Conservation (phyloP, 2,113 vertebrate species). For the Pelecanus crispus region DNA sequence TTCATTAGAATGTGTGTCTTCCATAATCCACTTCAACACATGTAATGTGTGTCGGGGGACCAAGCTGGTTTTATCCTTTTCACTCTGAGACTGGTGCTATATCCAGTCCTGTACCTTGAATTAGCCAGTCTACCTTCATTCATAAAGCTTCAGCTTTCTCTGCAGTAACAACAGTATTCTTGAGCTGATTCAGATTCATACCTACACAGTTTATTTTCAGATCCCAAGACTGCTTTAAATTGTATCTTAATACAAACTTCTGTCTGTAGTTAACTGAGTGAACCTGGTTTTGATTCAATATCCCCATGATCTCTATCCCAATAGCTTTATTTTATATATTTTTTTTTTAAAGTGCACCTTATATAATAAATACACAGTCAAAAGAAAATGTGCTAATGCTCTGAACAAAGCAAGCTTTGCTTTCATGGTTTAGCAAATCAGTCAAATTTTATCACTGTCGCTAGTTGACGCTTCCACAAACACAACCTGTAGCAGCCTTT, state of each 20-base stretch:
- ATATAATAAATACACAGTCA: not conserved
- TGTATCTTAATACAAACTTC: not conserved
- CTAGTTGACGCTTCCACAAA: not conserved
- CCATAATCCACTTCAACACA: not conserved
- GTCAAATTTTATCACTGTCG: conserved; percentile 27
- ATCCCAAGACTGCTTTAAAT: not conserved
- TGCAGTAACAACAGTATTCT: not conserved
- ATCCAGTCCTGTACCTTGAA: not conserved
- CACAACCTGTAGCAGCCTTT: not conserved
- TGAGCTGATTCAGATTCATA: not conserved
- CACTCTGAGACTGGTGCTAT: not conserved
- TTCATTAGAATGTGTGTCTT: not conserved
- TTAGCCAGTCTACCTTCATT: not conserved
- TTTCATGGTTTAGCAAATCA: conserved; percentile 42
- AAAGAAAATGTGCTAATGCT: conserved; percentile 26
- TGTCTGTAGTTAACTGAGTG: not conserved
- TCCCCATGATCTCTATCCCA: not conserved
- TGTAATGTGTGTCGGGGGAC: not conserved
- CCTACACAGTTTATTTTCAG: not conserved
- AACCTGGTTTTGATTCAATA: not conserved
- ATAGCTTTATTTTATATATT: not conserved
- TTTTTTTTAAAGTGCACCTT: not conserved
- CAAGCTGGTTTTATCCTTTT: not conserved
- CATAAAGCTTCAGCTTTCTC: not conserved
- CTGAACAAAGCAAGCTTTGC: conserved; percentile 47